Evolutionary conservation across 2,113 vertebrate genomes (phyloP).

Genomic region (Chrysochloris asiatica): DNA sequence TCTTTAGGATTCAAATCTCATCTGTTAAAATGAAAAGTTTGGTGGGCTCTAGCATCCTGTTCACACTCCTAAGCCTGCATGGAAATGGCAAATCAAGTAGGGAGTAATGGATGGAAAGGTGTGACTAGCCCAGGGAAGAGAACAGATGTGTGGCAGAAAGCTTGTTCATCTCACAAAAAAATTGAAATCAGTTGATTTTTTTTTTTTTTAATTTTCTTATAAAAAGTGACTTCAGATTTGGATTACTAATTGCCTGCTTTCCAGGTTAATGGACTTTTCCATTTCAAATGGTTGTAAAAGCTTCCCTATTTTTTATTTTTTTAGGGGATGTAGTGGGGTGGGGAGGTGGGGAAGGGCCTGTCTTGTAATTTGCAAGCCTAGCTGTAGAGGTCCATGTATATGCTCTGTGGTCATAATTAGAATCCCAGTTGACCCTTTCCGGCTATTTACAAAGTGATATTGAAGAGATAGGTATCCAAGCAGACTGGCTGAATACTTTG

Average conservation of each 20-base stretch:
- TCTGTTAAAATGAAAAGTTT: not conserved
- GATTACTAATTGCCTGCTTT: slow-evolving; percentile 58
- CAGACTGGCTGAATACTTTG: not conserved
- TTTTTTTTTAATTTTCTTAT: slow-evolving; percentile 12
- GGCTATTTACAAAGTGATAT: not conserved
- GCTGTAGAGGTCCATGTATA: not conserved
- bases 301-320: not conserved
- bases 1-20: not conserved
- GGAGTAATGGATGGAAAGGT: not conserved
- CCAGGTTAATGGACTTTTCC: slow-evolving; percentile 52
- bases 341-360: slow-evolving; percentile 1
- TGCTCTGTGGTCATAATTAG: not conserved
- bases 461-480: not conserved
- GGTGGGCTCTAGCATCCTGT: not conserved
- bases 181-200: not conserved
- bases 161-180: not conserved
- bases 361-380: not conserved
- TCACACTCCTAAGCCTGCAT: not conserved
- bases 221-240: slow-evolving; percentile 45
- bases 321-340: no score
- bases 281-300: slow-evolving; percentile 57
- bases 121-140: not conserved
- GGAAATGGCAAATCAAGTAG: not conserved
- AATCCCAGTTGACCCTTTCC: not conserved
- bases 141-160: not conserved